Conservation (phyloP, 2,888 invertebrate species). For the Nasonia oneida region DNA sequence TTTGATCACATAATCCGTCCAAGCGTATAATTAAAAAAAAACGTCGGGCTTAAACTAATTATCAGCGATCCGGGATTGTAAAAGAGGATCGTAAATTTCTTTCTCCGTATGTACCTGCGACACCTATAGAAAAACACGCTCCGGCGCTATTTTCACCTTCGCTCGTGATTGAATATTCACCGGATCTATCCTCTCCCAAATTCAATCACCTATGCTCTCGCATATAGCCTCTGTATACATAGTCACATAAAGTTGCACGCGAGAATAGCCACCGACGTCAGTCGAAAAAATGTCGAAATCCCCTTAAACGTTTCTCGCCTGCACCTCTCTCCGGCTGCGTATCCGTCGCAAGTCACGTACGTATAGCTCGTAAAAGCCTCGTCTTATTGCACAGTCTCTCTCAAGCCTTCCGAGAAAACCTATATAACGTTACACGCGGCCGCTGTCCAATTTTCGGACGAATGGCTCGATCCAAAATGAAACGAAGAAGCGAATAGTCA, state of each 20-base stretch:
- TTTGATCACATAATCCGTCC: too few relatives aligned
- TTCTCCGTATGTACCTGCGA: too few relatives aligned
- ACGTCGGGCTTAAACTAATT: too few relatives aligned
- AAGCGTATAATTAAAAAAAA: too few relatives aligned
- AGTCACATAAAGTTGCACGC: background rate
- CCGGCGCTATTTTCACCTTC: background rate
- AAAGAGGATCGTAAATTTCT: too few relatives aligned
- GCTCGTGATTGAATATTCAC: background rate
- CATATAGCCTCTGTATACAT: too few relatives aligned
- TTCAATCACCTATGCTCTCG: background rate
- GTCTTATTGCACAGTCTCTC: too few relatives aligned
- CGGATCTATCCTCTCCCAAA: background rate
- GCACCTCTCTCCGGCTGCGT: background rate
- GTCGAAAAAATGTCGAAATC: background rate
- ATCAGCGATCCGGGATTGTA: too few relatives aligned
- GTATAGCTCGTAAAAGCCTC: background rate
- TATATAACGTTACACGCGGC: background rate
- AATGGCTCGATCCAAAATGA: background rate
- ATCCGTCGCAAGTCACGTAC: slow-evolving; percentile 5
- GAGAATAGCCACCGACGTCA: background rate
- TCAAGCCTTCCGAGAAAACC: background rate
- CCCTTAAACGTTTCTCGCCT: background rate
- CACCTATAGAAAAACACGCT: too few relatives aligned
- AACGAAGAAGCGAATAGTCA: background rate
- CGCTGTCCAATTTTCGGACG: background rate